Base-by-base conservation (phyloP, 2,113 vertebrate genomes). In the Daphoenositta chrysoptera region DNA sequence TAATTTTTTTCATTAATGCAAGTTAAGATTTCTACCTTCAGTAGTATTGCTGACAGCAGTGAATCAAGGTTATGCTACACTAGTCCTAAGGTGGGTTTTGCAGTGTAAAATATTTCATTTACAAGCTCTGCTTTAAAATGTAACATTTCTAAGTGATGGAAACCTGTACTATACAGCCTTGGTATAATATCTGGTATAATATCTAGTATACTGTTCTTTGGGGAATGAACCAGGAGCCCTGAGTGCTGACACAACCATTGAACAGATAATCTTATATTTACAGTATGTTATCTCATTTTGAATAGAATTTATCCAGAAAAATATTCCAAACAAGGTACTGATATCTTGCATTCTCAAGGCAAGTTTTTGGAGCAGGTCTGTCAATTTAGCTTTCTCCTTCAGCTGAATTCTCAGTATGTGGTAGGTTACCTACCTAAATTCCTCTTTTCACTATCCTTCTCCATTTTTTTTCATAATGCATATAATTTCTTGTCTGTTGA, bases 91-190 rank as follows among this genome's bases (percentile, higher is more conserved):
- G 40, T 53, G 76, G 57, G 72, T 85, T 89, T 96, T 96, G 23
- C 80, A 6, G n/a, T 75, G 40, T 80, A 37, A 89, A 70, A 77
- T 91, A 93, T 97, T 97, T 97, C 42, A 94, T 97, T 97, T 90
- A 60, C 88, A 96, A 89, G 47, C 54, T 82, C 16, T 66, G 47
- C 47, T 96, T 95, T 96, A 94, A 91, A 95, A 92, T 90, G 94
- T 40, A 82, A 33, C 71, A 12, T 54, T 89, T 93, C 87, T 82
- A 94, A 91, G 84, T 93, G 94, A 96, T 94, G 87, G 96, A 93
- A 94, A 63, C 44, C 8, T 33, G 53, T 50, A 58, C 39, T 6
- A 23, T 80, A 61, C 37, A 58, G 83, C 40, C 57, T 94, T 58
- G 19, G 60, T 92, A 50, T 96, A 95, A 96, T 95, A 96, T 84